Base-by-base conservation (phyloP, 2,888 invertebrate genomes). In the Helicoverpa assulta region DNA sequence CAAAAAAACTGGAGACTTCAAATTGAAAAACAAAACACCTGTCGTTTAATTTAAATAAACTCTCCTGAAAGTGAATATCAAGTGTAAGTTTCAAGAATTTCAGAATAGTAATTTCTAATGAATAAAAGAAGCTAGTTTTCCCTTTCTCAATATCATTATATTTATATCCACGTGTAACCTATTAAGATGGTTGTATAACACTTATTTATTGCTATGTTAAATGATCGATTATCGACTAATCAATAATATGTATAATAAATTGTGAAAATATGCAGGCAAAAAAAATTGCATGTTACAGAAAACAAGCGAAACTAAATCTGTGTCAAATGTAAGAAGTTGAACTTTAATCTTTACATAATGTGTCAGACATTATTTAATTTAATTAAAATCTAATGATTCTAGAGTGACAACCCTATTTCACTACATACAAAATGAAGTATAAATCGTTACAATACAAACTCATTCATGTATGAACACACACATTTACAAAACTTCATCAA, bases 11-110 rank as follows among this genome's bases (percentile, higher is more conserved):
- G 21, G 21, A 21, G 21, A 21, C 21, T n/a, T 0, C 12, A 2
- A 14, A 14, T 43, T 37, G 37, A 37, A 21, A 21, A 2, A 10
- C 5, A 37, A 37, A 33, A 33, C 33, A 37, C 37, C 12, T 37
- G 12, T 37, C 10, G 37, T 37, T 37, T 2, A 12, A 37, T 37
- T 37, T 37, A 37, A 37, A 37, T 37, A 12, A 37, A 12, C 37
- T 37, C 37, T 7, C 33, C 19, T 21, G 2, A n/a, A 51, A n/a
- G 50, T 33, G 0, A 10, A 19, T 33, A 12, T 33, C 16, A 2
- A 3, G 37, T 58, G 26, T 66, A 73, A 78, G 50, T 73, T 57
- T 47, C 52, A 47, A 72, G 50, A 16, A 53, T 60, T 74, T 78
- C 52, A 43, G 12, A 78, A 65, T 8, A 61, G 16, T 10, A 21